Evolutionary conservation across 1,140 invertebrate species (phyloP).

Genomic region (Campodea augens): DNA sequence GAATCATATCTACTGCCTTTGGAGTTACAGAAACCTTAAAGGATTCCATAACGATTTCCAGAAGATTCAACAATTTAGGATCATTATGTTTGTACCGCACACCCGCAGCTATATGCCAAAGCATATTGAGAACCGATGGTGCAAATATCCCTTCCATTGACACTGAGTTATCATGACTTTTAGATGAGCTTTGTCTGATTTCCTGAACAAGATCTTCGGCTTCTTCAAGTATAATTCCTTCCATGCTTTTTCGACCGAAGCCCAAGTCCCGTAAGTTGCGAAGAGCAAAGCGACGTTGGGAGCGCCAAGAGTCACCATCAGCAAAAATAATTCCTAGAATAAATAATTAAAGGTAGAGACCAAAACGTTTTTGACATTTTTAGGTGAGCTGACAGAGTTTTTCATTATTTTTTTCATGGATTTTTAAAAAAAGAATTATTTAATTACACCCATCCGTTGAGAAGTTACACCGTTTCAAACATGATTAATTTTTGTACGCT

Average conservation of each 20-base stretch:
- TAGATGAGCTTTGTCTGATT: neutral
- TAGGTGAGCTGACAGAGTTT: too few species aligned
- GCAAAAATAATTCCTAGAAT: constrained; percentile 21
- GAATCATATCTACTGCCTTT: too few species aligned
- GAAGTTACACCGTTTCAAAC: too few species aligned
- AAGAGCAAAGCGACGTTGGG: constrained; percentile 24
- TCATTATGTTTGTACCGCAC: constrained; percentile 14
- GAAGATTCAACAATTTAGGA: neutral
- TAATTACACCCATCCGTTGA: too few species aligned
- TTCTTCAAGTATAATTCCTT: constrained; percentile 27
- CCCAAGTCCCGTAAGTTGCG: constrained; percentile 23
- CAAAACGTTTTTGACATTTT: too few species aligned
- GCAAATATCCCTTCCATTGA: constrained; percentile 7
- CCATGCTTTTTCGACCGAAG: constrained; percentile 26
- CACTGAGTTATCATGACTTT: constrained; percentile 2
- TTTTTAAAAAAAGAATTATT: too few species aligned
- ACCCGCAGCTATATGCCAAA: constrained; percentile 20
- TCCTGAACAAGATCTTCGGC: constrained; percentile 9
- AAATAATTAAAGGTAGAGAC: too few species aligned
- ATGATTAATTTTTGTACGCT: too few species aligned
- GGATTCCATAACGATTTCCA: constrained; percentile 10
- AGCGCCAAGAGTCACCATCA: constrained; percentile 24
- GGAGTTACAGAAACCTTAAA: too few species aligned
- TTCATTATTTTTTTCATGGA: too few species aligned
- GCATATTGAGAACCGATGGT: constrained; percentile 17